phyloP scores from a whole-genome alignment of 2,113 vertebrate genomes.

The Prionailurus bengalensis region DNA sequence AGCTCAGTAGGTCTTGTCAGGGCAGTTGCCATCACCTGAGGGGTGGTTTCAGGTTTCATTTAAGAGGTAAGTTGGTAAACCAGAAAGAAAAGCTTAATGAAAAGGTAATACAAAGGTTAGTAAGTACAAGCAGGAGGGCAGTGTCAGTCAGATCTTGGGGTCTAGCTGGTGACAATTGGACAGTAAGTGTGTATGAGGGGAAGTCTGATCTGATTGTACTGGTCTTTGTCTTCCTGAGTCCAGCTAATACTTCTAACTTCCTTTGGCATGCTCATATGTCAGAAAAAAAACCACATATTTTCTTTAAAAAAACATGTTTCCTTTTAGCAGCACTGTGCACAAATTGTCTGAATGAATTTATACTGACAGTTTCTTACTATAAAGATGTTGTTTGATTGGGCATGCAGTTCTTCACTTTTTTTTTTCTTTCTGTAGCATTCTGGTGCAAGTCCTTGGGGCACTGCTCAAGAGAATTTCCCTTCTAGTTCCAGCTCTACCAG shows the following conservation, averaged over 20 bases:
- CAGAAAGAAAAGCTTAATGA: too few species aligned
- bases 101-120: too few species aligned
- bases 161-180: neutral
- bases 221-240: neutral
- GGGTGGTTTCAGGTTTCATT: too few species aligned
- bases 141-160: too few species aligned
- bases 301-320: neutral
- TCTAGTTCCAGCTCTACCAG: neutral
- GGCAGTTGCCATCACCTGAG: too few species aligned
- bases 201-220: neutral
- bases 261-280: neutral
- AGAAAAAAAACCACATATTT: neutral
- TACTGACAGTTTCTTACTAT: neutral
- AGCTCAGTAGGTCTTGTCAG: too few species aligned
- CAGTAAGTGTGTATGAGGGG: neutral
- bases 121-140: too few species aligned
- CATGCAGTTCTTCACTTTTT: neutral
- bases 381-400: neutral
- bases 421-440: neutral
- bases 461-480: neutral
- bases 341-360: slow-evolving; percentile 2
- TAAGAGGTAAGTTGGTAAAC: too few species aligned
- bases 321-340: neutral
- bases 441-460: neutral
- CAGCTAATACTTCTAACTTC: neutral